A percentile compares a stretch with the other conserved stretches of the same genome.
Conservation (phyloP, 2,797 vertebrate species). For the Alcedo quadribrachys region DNA sequence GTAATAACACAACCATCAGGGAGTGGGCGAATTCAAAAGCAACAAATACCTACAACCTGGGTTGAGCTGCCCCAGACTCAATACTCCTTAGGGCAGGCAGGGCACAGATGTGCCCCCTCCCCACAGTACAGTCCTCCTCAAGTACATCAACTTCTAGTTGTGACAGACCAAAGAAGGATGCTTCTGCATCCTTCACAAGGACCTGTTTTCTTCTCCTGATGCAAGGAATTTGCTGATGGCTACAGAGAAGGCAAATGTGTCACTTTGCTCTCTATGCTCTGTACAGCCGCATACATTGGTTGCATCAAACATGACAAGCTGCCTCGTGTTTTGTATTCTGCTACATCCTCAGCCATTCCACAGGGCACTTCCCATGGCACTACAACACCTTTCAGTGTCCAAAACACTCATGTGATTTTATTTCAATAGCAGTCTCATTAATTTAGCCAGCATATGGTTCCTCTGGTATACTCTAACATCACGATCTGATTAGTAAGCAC, state of each 20-base stretch:
- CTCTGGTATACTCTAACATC: not conserved
- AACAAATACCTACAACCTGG: not conserved
- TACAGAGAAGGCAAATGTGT: not conserved
- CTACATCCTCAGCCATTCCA: not conserved
- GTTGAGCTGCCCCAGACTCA: not conserved
- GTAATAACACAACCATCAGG: not conserved
- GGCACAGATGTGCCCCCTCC: not conserved
- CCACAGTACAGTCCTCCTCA: not conserved
- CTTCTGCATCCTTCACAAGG: not conserved
- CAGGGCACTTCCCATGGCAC: not conserved
- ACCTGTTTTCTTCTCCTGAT: not conserved
- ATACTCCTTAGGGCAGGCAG: rapidly evolving
- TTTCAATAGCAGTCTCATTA: not conserved
- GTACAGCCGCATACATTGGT: not conserved
- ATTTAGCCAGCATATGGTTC: not conserved
- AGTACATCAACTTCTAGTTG: not conserved
- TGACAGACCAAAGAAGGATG: not conserved
- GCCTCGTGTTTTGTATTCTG: not conserved
- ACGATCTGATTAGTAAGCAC: not conserved
- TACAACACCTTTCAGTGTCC: not conserved
- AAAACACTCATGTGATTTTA: not conserved
- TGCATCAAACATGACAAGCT: not conserved
- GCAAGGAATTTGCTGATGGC: not conserved
- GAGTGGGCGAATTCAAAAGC: not conserved
- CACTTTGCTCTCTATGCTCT: not conserved